Evolutionary conservation across 2,113 vertebrate genomes (phyloP).

Genomic region (Syrmaticus mikado): DNA sequence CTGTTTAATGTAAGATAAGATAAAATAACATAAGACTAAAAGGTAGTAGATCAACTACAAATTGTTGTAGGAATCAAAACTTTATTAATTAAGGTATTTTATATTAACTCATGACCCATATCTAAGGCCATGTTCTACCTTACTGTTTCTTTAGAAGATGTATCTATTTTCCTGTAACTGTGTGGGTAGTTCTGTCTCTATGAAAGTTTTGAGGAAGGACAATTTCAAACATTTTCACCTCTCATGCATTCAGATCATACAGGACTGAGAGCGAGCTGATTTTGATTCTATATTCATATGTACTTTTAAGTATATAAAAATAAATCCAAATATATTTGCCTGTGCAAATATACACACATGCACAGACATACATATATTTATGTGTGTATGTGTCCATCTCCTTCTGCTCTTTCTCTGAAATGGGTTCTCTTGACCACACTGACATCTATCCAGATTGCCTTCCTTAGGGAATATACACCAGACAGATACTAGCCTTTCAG

Average conservation of each 20-base stretch:
- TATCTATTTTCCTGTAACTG: neutral
- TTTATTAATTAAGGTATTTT: neutral
- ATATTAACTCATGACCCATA: neutral
- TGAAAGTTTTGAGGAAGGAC: neutral
- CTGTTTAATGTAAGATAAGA: neutral
- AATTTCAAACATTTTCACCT: neutral
- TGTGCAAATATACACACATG: too few relatives aligned
- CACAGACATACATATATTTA: too few relatives aligned
- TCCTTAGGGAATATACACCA: neutral
- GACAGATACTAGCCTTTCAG: neutral
- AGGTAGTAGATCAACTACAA: neutral
- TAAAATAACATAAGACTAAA: neutral
- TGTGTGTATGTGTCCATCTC: neutral
- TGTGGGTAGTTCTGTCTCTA: neutral
- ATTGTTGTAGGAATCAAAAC: fast-evolving
- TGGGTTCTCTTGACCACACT: neutral
- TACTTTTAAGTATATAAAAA: neutral
- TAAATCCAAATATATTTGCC: neutral
- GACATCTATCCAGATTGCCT: neutral
- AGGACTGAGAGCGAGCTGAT: neutral
- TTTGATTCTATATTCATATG: neutral
- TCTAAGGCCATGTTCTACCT: neutral
- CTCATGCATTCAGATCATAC: neutral
- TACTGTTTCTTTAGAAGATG: neutral
- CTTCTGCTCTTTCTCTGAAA: neutral